Conservation (phyloP, 2,113 vertebrate genomes). For the Budorcas taxicolor region DNA sequence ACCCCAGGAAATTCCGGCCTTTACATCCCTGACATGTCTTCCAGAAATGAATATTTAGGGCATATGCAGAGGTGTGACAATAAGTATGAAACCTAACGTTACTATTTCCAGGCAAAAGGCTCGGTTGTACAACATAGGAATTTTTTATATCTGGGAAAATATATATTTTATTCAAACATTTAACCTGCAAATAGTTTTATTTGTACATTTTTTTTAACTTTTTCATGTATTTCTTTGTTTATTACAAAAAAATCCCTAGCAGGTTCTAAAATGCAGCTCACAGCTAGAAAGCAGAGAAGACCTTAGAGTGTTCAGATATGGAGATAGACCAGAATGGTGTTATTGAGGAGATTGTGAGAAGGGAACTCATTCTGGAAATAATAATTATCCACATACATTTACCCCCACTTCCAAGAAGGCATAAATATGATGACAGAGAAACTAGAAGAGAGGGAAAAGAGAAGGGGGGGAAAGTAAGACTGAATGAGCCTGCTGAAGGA, state of each 20-base stretch:
- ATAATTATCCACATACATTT: neutral
- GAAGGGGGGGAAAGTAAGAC: accelerated
- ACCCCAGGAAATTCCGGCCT: neutral
- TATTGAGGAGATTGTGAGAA: neutral
- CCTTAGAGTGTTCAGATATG: neutral
- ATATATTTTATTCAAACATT: neutral
- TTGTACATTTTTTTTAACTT: neutral
- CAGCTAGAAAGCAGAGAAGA: neutral
- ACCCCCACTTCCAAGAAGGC: neutral
- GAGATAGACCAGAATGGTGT: neutral
- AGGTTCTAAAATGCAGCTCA: neutral
- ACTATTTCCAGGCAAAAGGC: neutral
- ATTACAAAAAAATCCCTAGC: neutral
- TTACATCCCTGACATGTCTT: neutral
- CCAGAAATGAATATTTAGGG: neutral
- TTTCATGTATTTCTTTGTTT: neutral
- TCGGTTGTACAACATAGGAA: neutral
- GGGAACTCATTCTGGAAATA: neutral
- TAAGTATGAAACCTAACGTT: neutral
- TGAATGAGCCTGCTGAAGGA: neutral
- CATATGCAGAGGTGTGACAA: neutral
- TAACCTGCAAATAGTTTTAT: neutral
- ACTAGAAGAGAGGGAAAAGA: neutral
- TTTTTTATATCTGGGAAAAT: neutral
- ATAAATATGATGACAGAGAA: neutral